Evolutionary conservation across 1,140 invertebrate species (phyloP).

Genomic region (Portunus trituberculatus): DNA sequence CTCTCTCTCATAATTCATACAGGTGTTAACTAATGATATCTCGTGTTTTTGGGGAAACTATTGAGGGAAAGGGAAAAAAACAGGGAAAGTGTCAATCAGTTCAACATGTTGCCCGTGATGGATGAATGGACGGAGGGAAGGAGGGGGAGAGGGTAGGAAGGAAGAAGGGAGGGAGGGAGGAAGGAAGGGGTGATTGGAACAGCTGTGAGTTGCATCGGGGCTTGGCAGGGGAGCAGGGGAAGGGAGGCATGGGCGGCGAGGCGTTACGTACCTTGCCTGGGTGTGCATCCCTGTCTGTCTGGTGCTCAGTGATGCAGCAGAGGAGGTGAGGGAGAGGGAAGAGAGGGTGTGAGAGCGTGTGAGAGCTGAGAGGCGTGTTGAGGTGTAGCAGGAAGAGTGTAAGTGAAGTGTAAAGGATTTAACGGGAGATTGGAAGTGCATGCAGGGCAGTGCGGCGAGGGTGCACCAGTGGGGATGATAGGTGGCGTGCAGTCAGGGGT

Average conservation of each 20-base stretch:
- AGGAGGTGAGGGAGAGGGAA: background rate
- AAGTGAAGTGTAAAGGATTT: background rate
- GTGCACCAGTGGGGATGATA: background rate
- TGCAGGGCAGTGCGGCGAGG: background rate
- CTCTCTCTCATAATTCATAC: no score
- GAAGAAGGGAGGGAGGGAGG: background rate
- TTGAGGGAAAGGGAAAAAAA: no score
- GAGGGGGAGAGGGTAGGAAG: background rate
- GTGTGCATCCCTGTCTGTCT: no score
- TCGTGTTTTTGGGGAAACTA: no score
- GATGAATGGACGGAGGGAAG: background rate
- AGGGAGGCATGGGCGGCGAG: background rate
- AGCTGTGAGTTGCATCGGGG: background rate
- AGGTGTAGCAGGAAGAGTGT: no score
- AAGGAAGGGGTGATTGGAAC: background rate
- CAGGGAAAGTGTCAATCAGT: background rate
- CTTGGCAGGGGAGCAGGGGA: background rate
- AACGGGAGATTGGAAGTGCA: background rate
- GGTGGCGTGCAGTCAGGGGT: background rate
- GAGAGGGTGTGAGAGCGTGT: no score
- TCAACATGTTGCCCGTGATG: background rate
- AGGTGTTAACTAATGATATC: no score
- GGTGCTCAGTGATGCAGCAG: no score
- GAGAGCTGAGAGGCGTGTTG: background rate
- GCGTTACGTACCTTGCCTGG: background rate